Conservation (phyloP, 2,797 vertebrate genomes). For the Scyliorhinus canicula region DNA sequence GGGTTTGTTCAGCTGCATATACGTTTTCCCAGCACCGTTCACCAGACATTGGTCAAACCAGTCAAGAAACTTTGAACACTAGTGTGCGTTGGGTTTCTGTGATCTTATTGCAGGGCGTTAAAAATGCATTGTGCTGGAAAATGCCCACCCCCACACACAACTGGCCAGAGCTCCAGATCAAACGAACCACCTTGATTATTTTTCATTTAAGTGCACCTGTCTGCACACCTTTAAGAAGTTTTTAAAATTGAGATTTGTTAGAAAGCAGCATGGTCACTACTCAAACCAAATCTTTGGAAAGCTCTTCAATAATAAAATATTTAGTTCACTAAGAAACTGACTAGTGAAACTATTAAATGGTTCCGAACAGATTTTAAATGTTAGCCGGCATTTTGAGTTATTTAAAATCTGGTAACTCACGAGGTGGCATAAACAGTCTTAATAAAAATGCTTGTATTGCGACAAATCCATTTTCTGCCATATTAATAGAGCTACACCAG, state of each 20-base stretch:
- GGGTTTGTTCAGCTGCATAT: neutral
- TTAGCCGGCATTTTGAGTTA: too few species aligned
- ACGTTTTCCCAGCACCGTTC: neutral
- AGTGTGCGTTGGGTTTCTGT: neutral
- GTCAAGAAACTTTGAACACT: neutral
- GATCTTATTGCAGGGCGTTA: neutral
- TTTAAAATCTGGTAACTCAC: too few species aligned
- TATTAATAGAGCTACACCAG: too few species aligned
- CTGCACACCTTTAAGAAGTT: neutral
- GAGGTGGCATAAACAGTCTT: too few species aligned
- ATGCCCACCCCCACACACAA: neutral
- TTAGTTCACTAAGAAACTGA: neutral
- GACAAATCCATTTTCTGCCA: too few species aligned
- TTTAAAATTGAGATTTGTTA: neutral
- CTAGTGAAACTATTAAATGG: neutral
- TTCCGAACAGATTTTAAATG: neutral
- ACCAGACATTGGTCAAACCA: neutral
- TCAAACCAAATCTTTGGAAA: neutral
- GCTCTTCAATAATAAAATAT: neutral
- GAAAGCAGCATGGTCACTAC: neutral
- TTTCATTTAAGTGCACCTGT: neutral
- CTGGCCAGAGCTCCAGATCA: neutral
- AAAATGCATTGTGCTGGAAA: too few species aligned
- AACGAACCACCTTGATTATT: neutral
- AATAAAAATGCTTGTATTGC: too few species aligned